phyloP scores from a whole-genome alignment of 37 sponge, comb jelly and placozoan species.

The Beroe forskalii region DNA sequence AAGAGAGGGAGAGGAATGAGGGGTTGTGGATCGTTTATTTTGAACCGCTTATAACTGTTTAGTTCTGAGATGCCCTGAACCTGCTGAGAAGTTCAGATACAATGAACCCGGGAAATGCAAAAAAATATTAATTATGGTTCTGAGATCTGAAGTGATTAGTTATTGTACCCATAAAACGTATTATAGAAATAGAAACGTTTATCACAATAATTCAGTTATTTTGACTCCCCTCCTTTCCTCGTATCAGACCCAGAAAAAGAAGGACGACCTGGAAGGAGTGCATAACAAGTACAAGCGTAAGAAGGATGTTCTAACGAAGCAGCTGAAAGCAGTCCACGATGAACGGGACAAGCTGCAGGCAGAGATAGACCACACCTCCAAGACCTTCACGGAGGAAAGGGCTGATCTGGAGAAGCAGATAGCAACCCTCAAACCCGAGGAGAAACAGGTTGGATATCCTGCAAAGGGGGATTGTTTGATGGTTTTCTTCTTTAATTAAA shows the following conservation, averaged over 20 bases:
- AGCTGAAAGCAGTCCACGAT: background rate
- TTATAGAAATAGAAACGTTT: too few species aligned
- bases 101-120: too few species aligned
- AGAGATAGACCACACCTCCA: slow-evolving; percentile 22
- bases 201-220: too few species aligned
- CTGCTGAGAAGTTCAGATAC: too few species aligned
- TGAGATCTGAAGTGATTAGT: too few species aligned
- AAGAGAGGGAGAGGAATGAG: background rate
- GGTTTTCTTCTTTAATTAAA: too few species aligned
- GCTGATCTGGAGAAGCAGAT: slow-evolving; percentile 25
- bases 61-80: too few species aligned
- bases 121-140: too few species aligned
- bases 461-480: background rate
- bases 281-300: slow-evolving; percentile 9
- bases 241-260: slow-evolving; percentile 63
- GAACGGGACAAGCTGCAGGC: slow-evolving; percentile 43
- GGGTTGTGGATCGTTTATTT: too few species aligned
- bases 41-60: too few species aligned
- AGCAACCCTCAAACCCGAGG: slow-evolving; percentile 44
- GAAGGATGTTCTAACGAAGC: background rate
- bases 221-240: too few species aligned
- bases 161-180: too few species aligned
- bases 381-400: background rate
- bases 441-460: slow-evolving; percentile 13
- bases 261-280: slow-evolving; percentile 38